Conservation (phyloP, 2,797 vertebrate species). For the Parotocinclus haroldoi region DNA sequence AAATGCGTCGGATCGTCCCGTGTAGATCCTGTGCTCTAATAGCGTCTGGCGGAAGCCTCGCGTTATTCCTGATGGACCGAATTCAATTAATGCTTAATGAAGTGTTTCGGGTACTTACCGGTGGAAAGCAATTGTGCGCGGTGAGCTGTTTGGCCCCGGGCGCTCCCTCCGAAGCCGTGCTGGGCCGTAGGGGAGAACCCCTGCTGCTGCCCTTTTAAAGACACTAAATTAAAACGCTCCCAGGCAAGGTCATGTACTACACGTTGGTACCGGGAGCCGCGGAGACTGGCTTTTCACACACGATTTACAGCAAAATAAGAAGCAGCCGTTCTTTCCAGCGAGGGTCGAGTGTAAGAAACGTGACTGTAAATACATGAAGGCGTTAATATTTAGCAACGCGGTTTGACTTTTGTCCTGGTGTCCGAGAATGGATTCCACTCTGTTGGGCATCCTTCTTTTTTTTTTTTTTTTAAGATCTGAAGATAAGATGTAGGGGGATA, state of each 20-base stretch:
- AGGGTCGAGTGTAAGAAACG: no score
- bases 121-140: slow-evolving; percentile 69
- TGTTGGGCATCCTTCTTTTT: no score
- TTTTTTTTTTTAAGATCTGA: no score
- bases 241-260: slow-evolving; percentile 70
- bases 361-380: no score
- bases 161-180: slow-evolving; percentile 47
- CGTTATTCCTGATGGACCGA: slow-evolving; percentile 68
- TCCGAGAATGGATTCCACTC: no score
- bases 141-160: slow-evolving; percentile 63
- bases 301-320: no score
- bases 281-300: no score
- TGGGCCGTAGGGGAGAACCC: slow-evolving; percentile 45
- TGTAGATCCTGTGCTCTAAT: background rate
- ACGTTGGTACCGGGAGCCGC: no score
- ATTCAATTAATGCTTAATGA: slow-evolving; percentile 76
- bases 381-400: no score
- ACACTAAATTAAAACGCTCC: slow-evolving; percentile 58
- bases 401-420: no score
- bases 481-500: no score
- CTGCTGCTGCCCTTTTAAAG: slow-evolving; percentile 65
- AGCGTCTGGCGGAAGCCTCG: background rate
- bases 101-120: slow-evolving; percentile 72
- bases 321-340: no score
- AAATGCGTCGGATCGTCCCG: slow-evolving; percentile 11